These are phyloP conservation scores for Cataglyphis rosenhaueri DNA, from an alignment of 2,888 invertebrate species.

Conservation along the genomic window DNA sequence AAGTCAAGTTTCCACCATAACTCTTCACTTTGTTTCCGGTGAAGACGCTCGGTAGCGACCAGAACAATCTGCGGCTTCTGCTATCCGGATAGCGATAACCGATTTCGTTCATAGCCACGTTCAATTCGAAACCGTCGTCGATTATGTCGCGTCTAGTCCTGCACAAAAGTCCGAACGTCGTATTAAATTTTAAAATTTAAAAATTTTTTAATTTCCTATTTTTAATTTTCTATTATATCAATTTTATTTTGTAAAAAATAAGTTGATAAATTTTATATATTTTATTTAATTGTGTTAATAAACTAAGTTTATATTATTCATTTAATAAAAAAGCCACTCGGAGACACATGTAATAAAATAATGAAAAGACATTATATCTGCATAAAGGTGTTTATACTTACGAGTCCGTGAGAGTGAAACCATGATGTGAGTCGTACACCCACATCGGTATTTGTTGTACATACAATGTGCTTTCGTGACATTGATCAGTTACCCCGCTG, in stretches of 20 bases:
- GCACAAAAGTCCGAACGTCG: constrained; percentile 19
- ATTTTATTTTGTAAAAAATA: neutral
- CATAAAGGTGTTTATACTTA: constrained; percentile 74
- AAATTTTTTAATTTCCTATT: neutral
- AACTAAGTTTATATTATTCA: neutral
- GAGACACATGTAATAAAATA: neutral
- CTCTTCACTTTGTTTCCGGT: constrained; percentile 92
- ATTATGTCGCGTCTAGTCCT: constrained; percentile 85
- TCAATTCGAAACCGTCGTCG: constrained; percentile 86
- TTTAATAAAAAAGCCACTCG: neutral
- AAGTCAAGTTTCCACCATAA: constrained; percentile 93
- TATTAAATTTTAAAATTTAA: neutral
- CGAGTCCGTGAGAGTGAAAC: constrained; percentile 89
- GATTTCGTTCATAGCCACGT: constrained; percentile 88
- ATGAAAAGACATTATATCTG: neutral
- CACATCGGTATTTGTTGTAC: constrained; percentile 89
- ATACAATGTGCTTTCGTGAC: constrained; percentile 89
- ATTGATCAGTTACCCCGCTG: constrained; percentile 92
- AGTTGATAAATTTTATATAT: neutral
- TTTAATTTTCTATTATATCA: neutral
- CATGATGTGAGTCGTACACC: constrained; percentile 87
- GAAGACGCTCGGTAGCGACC: constrained; percentile 89
- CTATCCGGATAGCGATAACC: constrained; percentile 87
- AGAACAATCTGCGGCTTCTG: constrained; percentile 88
- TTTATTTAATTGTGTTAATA: neutral